Evolutionary conservation across 2,797 vertebrate species (phyloP).

Genomic region (Botia almorhae): DNA sequence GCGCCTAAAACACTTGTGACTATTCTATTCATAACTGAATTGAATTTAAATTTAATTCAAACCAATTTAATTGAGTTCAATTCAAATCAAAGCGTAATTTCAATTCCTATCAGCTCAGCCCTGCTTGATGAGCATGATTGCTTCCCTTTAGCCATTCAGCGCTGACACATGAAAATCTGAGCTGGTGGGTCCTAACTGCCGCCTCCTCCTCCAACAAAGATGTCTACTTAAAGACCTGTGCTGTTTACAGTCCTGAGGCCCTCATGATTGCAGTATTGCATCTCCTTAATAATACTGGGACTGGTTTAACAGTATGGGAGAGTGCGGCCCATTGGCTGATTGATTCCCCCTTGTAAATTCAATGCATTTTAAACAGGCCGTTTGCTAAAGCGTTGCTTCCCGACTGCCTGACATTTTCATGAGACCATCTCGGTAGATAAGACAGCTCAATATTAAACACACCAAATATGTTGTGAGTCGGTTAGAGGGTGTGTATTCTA

Average conservation of each 20-base stretch:
- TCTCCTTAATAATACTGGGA: slow-evolving; percentile 41
- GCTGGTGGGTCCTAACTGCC: slow-evolving; percentile 2
- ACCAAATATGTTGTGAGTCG: slow-evolving; percentile 15
- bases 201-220: slow-evolving; percentile 15
- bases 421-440: slow-evolving; percentile 48
- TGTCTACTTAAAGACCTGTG: slow-evolving; percentile 10
- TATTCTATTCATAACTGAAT: slow-evolving; percentile 22
- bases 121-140: slow-evolving; percentile 19
- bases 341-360: slow-evolving; percentile 66
- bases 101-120: neutral
- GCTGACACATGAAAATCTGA: slow-evolving; percentile 17
- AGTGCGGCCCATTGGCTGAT: slow-evolving; percentile 53
- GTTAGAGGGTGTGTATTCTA: slow-evolving; percentile 1
- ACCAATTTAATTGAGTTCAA: slow-evolving; percentile 5
- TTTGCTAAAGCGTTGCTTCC: slow-evolving; percentile 50
- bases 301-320: slow-evolving; percentile 41
- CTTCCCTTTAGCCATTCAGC: slow-evolving; percentile 5
- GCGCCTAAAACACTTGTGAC: neutral
- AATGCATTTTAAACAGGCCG: slow-evolving; percentile 68
- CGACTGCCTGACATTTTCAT: slow-evolving; percentile 54
- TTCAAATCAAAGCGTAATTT: slow-evolving; percentile 19
- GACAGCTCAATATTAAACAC: slow-evolving; percentile 13
- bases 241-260: slow-evolving; percentile 22
- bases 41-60: neutral
- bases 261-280: slow-evolving; percentile 16